Percentiles rank a stretch among this genome's conserved stretches.
Conservation (phyloP, 2,797 vertebrate genomes). For the Capromys pilorides region DNA sequence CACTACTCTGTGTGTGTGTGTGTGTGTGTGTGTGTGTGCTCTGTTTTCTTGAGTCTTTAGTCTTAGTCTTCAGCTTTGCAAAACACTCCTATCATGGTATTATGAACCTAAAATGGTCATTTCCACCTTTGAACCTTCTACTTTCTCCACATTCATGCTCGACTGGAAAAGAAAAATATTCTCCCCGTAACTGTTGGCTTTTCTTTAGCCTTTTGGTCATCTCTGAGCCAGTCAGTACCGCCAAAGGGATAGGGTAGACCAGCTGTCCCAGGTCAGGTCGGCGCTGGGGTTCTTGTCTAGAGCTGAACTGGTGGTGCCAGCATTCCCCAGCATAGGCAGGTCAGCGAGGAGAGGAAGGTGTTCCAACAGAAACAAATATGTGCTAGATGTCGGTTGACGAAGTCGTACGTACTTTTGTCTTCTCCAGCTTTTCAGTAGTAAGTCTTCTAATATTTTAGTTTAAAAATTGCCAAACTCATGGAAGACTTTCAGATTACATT, state of each 20-base stretch:
- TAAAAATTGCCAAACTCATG: neutral
- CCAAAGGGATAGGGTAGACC: too few relatives aligned
- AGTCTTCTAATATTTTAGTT: neutral
- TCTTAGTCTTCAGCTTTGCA: neutral
- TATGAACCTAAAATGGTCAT: neutral
- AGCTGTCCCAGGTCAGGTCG: neutral
- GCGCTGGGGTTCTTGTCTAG: neutral
- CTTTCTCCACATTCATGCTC: neutral
- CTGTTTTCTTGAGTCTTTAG: neutral
- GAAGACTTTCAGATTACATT: slow-evolving; percentile 24
- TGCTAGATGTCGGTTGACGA: neutral
- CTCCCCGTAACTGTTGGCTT: neutral
- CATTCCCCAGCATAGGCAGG: neutral
- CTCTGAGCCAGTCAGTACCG: neutral
- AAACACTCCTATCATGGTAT: neutral
- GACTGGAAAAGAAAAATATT: neutral
- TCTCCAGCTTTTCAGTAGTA: slow-evolving; percentile 50
- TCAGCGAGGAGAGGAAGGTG: neutral
- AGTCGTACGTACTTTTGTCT: slow-evolving; percentile 14
- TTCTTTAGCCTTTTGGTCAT: neutral
- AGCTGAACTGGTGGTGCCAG: neutral
- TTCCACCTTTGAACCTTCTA: neutral
- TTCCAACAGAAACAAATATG: neutral
- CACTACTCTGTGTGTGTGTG: neutral
- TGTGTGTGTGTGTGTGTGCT: neutral